Evolutionary conservation across 1,140 invertebrate genomes (phyloP).

Genomic region (Diprion similis): DNA sequence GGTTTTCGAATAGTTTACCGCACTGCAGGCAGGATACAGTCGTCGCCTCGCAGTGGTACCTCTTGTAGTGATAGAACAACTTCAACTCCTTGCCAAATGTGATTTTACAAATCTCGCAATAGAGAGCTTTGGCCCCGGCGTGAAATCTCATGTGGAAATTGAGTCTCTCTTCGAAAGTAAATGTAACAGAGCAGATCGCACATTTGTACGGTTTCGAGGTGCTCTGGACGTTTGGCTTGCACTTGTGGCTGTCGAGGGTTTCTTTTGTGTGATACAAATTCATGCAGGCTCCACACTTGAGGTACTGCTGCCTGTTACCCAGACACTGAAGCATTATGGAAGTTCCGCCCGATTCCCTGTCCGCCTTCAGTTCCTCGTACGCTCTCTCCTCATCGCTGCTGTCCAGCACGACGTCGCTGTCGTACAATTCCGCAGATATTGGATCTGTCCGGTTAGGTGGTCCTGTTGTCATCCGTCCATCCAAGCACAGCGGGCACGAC

Average conservation of each 20-base stretch:
- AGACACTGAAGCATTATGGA: conserved; percentile 34
- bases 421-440: conserved; percentile 32
- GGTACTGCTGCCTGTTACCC: conserved; percentile 36
- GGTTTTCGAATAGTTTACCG: conserved; percentile 40
- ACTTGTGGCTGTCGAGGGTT: conserved; percentile 39
- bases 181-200: conserved; percentile 33
- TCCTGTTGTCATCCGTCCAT: conserved; percentile 33
- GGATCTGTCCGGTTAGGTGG: background rate
- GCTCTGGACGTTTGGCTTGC: conserved; percentile 37
- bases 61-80: conserved; percentile 43
- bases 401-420: conserved; percentile 42
- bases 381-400: conserved; percentile 40
- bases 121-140: conserved; percentile 31
- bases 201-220: conserved; percentile 43
- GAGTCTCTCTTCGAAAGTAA: conserved; percentile 42
- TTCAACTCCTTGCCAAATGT: conserved; percentile 44
- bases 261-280: conserved; percentile 44
- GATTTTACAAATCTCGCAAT: conserved; percentile 40
- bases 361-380: conserved; percentile 22
- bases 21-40: conserved; percentile 42
- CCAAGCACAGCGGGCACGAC: conserved; percentile 38
- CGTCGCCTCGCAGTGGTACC: conserved; percentile 40
- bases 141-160: conserved; percentile 44
- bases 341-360: conserved; percentile 24
- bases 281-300: conserved; percentile 44